Base-by-base conservation (phyloP, 2,888 invertebrate species). In the Mimachlamys varia region DNA sequence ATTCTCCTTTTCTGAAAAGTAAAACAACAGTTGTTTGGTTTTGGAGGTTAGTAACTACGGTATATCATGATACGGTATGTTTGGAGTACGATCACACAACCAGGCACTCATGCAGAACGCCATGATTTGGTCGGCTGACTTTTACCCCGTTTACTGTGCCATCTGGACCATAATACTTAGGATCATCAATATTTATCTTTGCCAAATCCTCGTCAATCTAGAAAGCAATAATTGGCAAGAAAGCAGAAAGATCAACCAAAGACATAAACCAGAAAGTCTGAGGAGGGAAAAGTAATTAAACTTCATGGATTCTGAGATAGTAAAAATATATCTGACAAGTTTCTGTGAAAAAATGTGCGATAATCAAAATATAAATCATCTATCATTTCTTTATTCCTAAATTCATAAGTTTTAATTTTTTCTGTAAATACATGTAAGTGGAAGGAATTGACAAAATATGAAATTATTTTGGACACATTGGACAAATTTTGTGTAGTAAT, bases 151-250 rank as follows among this genome's bases (percentile, higher is more conserved):
- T 95, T 76, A 96, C 94, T 33, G 95, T 94, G 76, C 94, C 94
- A 89, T 95, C 96, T 87, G 94, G 94, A 90, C 94, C 93, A 88
- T 93, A 93, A 93, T 96, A 96, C 92, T 96, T 96, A 55, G 96
- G 96, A 90, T 96, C 96, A 94, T 96, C 96, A 90, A 96, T 94
- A 94, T 96, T 96, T 92, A 96, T 96, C 93, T 96, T 96, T 92
- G 96, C 96, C 92, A 96, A 93, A 93, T 96, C 96, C 92, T 96
- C 96, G 92, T 96, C 96, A 93, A 96, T 96, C 96, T 96, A 96
- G 89, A 96, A 95, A 93, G 89, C 58, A 90, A 37, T 44, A 88
- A 90, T 33, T 53, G 50, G 38, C 89, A 58, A 76, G 76, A 76
- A 76, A 76, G 88, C 50, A 88, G 17, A 76, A 76, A 27, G 33